Conservation (phyloP, 2,113 vertebrate species). For the Onychostruthus taczanowskii region DNA sequence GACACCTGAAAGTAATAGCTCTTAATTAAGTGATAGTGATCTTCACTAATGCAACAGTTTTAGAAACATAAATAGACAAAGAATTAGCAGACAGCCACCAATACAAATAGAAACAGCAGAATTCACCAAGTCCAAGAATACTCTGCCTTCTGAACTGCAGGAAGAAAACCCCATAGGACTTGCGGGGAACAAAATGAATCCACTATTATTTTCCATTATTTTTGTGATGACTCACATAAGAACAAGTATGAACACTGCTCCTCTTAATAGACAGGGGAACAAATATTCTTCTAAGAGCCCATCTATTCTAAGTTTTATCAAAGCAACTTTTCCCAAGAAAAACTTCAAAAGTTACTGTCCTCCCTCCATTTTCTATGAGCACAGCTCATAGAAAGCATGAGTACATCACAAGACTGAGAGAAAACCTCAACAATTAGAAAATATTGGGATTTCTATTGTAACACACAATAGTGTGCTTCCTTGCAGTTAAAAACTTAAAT, state of each 20-base stretch:
- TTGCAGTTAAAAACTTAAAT: neutral
- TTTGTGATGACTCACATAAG: neutral
- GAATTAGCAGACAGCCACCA: neutral
- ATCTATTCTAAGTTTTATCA: neutral
- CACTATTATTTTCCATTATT: neutral
- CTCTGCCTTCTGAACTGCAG: neutral
- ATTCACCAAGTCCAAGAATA: neutral
- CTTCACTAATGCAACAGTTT: neutral
- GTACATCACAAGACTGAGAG: neutral
- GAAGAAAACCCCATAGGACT: accelerated
- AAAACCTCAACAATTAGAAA: neutral
- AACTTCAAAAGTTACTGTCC: neutral
- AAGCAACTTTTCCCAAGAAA: neutral
- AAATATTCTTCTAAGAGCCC: neutral
- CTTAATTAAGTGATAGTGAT: neutral
- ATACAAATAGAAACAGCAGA: neutral
- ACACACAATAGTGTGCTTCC: neutral
- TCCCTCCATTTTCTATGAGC: neutral
- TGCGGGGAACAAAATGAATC: neutral
- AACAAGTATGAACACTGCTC: neutral
- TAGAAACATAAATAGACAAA: neutral
- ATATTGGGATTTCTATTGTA: neutral
- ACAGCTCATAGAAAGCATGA: neutral
- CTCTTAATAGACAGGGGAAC: neutral
- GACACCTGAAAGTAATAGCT: neutral